Conservation (phyloP, 1,140 invertebrate species). For the Lanistes nyassanus region DNA sequence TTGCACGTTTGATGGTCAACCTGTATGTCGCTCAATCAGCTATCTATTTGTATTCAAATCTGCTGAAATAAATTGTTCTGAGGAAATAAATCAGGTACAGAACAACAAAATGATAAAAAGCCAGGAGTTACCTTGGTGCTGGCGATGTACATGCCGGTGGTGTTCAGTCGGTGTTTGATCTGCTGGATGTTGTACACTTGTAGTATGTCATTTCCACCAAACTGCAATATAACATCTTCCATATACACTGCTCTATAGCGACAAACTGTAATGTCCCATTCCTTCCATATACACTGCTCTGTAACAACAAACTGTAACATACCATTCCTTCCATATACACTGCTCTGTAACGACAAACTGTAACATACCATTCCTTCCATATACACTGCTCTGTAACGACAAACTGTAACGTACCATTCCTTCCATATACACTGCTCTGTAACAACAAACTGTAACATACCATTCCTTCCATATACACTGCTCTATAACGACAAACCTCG, state of each 20-base stretch:
- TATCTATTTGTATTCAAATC: too few species aligned
- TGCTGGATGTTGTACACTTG: slow-evolving; percentile 96
- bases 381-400: too few species aligned
- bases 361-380: background rate
- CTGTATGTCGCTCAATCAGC: too few species aligned
- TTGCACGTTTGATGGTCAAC: too few species aligned
- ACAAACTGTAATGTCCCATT: background rate
- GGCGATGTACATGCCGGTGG: slow-evolving; percentile 71
- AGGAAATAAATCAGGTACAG: background rate
- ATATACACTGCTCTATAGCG: background rate
- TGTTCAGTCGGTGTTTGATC: slow-evolving; percentile 91
- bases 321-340: background rate
- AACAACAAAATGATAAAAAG: background rate
- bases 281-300: background rate
- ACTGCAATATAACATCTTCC: slow-evolving; percentile 64
- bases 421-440: too few species aligned
- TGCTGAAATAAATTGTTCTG: too few species aligned
- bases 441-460: too few species aligned
- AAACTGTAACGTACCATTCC: too few species aligned
- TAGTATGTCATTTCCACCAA: slow-evolving; percentile 93
- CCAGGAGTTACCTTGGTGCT: slow-evolving; percentile 57
- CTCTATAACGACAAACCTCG: too few species aligned
- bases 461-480: too few species aligned
- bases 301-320: background rate
- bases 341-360: background rate